Conservation (phyloP, 2,888 invertebrate genomes). For the Endotricha flammealis region DNA sequence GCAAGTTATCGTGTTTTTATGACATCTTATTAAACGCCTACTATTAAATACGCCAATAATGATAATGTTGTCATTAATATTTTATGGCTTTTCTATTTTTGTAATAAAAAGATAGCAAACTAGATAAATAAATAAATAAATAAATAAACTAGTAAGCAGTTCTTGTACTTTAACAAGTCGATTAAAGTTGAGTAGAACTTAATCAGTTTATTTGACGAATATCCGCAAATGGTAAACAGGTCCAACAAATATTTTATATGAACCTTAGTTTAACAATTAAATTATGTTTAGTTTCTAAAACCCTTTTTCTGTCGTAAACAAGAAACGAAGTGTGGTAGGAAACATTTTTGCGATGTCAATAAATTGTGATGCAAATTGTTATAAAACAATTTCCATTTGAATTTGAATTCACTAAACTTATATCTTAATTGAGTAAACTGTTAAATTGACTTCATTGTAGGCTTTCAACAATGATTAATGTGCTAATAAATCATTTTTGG, state of each 20-base stretch:
- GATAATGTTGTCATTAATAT: neutral
- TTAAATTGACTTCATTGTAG: neutral
- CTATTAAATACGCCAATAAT: neutral
- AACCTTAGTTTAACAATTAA: too few species aligned
- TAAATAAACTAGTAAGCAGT: too few species aligned
- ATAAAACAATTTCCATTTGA: neutral
- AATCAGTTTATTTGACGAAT: too few species aligned
- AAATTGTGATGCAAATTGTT: neutral
- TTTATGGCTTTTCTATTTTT: neutral
- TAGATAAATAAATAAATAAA: neutral
- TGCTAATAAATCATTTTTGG: too few species aligned
- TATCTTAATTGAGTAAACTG: neutral
- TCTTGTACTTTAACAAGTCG: too few species aligned
- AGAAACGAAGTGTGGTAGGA: too few species aligned
- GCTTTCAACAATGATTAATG: too few species aligned
- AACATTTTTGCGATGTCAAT: neutral
- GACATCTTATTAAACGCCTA: neutral
- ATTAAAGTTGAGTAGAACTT: too few species aligned
- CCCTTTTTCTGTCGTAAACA: too few species aligned
- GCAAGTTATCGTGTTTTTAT: conserved; percentile 1
- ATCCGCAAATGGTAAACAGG: too few species aligned
- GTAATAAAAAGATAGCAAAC: neutral
- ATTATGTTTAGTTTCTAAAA: too few species aligned
- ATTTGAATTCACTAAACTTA: neutral
- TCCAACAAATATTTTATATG: too few species aligned